Conservation (phyloP, 2,113 vertebrate genomes). For the Neopipo cinnamomea region DNA sequence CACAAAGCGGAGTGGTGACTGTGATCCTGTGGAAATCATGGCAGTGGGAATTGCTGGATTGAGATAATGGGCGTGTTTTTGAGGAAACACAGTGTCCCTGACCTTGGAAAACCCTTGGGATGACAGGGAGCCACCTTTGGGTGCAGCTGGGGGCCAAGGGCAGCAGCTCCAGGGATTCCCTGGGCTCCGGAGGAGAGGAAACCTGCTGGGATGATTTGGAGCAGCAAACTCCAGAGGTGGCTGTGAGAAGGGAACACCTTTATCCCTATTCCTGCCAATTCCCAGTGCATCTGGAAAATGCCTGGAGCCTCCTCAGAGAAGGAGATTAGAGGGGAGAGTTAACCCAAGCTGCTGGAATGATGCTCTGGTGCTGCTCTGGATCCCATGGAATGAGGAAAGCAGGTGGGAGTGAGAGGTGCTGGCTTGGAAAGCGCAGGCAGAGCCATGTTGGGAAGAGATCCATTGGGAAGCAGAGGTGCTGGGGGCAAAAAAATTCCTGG, state of each 20-base stretch:
- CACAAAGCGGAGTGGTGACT: too few species aligned
- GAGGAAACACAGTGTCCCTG: background rate
- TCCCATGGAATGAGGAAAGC: background rate
- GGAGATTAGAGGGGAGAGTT: background rate
- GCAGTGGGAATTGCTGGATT: background rate
- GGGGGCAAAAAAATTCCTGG: background rate
- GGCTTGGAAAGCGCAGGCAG: fast-evolving
- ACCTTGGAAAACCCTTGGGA: fast-evolving
- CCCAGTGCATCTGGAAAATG: background rate
- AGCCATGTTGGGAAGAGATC: background rate
- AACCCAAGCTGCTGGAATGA: background rate
- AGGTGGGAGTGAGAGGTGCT: fast-evolving
- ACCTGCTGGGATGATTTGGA: background rate
- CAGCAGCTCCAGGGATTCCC: background rate
- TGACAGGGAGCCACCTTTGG: background rate
- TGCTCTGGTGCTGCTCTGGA: fast-evolving
- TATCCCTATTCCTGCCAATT: background rate
- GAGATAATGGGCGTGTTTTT: background rate
- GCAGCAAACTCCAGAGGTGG: background rate
- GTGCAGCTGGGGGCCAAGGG: background rate
- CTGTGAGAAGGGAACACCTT: background rate
- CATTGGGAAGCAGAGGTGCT: fast-evolving
- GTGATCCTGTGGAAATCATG: fast-evolving
- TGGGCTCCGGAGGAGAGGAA: background rate
- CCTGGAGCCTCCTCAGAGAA: background rate